Evolutionary conservation across 2,888 invertebrate genomes (phyloP), one percentile per base, ranked within the genome.

Genomic region (Pristionchus arcanus): DNA sequence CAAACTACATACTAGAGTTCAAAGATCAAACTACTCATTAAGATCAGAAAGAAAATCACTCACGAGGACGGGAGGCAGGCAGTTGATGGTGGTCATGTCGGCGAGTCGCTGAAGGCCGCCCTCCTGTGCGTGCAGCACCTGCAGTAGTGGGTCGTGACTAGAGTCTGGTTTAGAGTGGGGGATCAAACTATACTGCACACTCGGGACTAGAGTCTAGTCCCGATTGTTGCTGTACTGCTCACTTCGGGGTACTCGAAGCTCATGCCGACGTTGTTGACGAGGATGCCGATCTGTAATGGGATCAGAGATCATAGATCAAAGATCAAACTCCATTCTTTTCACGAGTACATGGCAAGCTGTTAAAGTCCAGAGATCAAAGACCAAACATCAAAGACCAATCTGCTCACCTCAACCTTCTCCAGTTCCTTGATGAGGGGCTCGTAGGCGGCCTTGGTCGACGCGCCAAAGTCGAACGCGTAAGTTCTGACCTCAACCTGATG

Each of bases 211-310:
- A 53, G n/a, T 21, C 49, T 83, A 53, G 55, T 59, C n/a, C 31
- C 25, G 84, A 55, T 19, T 31, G 42, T 3, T 9, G 42, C 42
- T 95, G 74, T 94, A 92, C 91, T 96, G 25, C 87, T 42, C 34
- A 91, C 96, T 90, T 98, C 97, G 0, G 98, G 98, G 95, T 97
- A 97, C 0, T 96, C 96, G 95, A 98, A 97, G 63, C 97, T 97
- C 94, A 97, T 97, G 34, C 98, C 98, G 1, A 98, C 98, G 96
- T 98, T 98, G 96, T 98, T 98, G 66, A 98, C 97, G 95, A 95
- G 91, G 83, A 93, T 89, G 74, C 93, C 92, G 42, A 89, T 66
- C 89, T 89, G 88, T 15, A 59, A 37, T 28, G 13, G 49, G 15
- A 0, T 11, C 55, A 28, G 55, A 85, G 37, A 19, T n/a, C 71